Evolutionary conservation across 2,888 invertebrate species (phyloP), one percentile per base, ranked within the genome.

Genomic region (Zele albiditarsus): DNA sequence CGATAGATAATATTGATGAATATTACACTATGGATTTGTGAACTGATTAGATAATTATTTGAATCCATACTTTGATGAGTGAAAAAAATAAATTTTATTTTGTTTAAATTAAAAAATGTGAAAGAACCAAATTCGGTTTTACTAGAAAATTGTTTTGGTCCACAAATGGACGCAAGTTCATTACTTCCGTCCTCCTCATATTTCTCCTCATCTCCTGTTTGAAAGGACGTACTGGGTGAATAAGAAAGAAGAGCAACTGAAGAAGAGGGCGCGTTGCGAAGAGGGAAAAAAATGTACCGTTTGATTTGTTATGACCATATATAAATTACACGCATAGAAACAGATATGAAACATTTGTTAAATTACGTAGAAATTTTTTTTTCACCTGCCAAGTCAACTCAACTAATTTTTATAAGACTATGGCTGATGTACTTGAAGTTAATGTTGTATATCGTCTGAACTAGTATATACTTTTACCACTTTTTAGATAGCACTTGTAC

Each of bases 281-380:
- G 27, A n/a, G 57, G 71, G 70, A 65, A 73, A 31, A 57, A 74
- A 58, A 27, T 73, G 63, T 79, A 76, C 79, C 79, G 79, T 79
- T 76, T 62, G 74, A 69, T 71, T 73, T 33, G 63, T 16, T 28
- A 28, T 25, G 28, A 16, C 46, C 31, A 20, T 53, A 46, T 14
- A 46, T 20, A 20, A n/a, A 53, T 20, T 53, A n/a, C n/a, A 1
- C 8, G 4, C 8, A 23, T 20, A 53, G 2, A 53, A 8, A 53
- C 53, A 20, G 20, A 46, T 3, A 53, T 10, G n/a, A n/a, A 53
- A 53, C 20, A 53, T 20, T 53, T 8, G 1, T 53, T 20, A 23
- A 53, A 53, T 53, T 20, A 53, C 20, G 23, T 3, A 53, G 6
- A 5, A 6, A 49, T 20, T 53, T 23, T 53, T 53, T 20, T 23